Evolutionary conservation across 2,797 vertebrate species (phyloP).

Genomic region (Synaphobranchus kaupii): DNA sequence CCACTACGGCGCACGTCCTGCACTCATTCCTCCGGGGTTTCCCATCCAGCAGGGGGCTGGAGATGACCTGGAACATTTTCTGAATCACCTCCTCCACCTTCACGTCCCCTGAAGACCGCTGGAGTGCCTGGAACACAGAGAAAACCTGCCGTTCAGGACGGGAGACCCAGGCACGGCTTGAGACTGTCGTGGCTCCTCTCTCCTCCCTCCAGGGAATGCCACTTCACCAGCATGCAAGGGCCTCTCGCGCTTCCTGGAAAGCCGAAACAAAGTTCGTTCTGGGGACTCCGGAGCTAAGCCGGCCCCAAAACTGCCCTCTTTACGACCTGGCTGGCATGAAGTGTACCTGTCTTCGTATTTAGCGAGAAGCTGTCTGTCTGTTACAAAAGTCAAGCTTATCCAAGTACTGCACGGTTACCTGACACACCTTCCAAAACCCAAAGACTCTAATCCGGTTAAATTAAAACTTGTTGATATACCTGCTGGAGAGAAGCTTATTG

Average conservation of each 20-base stretch:
- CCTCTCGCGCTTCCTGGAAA: not conserved
- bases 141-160: not conserved
- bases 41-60: conserved; percentile 54
- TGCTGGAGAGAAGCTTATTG: conserved; percentile 9
- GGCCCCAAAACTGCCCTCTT: not conserved
- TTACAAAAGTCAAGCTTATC: conserved; percentile 18
- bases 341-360: conserved; percentile 8
- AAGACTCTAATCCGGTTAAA: conserved; percentile 50
- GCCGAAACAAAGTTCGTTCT: not conserved
- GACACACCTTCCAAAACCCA: conserved; percentile 26
- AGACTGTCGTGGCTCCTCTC: not conserved
- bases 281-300: not conserved
- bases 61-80: conserved; percentile 70
- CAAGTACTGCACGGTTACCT: conserved; percentile 4
- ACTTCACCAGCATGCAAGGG: not conserved
- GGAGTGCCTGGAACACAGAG: conserved; percentile 61
- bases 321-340: not conserved
- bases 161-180: not conserved
- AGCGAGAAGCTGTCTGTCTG: conserved; percentile 8
- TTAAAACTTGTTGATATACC: conserved; percentile 43
- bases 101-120: conserved; percentile 51
- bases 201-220: not conserved
- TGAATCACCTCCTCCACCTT: conserved; percentile 56
- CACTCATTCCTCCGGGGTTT: conserved; percentile 52
- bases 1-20: conserved; percentile 73